Conservation (phyloP, 2,113 vertebrate genomes). For the Ictalurus punctatus region DNA sequence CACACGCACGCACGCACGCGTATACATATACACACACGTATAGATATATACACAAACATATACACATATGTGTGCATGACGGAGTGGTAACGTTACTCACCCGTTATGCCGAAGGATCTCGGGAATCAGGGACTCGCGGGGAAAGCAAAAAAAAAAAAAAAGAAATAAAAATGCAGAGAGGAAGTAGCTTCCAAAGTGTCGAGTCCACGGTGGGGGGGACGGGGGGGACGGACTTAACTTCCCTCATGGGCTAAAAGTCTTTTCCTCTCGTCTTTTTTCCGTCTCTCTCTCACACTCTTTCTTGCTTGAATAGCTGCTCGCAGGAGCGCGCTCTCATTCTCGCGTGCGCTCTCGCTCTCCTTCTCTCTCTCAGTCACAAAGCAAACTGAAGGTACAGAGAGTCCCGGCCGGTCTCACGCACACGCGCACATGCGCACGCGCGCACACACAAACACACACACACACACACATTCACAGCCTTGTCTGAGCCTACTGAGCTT, state of each 20-base stretch:
- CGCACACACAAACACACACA: constrained; percentile 40
- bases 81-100: constrained; percentile 66
- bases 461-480: constrained; percentile 63
- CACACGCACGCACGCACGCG: too few relatives aligned
- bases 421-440: constrained; percentile 39
- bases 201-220: background rate
- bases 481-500: constrained; percentile 82
- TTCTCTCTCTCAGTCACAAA: constrained; percentile 38
- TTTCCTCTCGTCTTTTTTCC: background rate
- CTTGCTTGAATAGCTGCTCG: background rate
- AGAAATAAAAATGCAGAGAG: constrained; percentile 24
- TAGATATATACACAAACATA: background rate
- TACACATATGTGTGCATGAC: background rate
- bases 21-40: background rate
- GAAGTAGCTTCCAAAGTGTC: constrained; percentile 50
- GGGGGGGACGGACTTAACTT: constrained; percentile 31
- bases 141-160: background rate
- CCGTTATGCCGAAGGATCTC: constrained; percentile 47
- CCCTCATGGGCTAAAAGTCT: constrained; percentile 36
- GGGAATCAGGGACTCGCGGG: background rate
- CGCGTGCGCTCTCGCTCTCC: background rate
- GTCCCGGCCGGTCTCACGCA: constrained; percentile 37
- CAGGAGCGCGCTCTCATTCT: background rate
- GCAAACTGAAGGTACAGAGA: constrained; percentile 48
- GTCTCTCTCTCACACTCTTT: constrained; percentile 11